Evolutionary conservation across 2,888 invertebrate species (phyloP).

Genomic region (Gastracanthus pulcherrimus): DNA sequence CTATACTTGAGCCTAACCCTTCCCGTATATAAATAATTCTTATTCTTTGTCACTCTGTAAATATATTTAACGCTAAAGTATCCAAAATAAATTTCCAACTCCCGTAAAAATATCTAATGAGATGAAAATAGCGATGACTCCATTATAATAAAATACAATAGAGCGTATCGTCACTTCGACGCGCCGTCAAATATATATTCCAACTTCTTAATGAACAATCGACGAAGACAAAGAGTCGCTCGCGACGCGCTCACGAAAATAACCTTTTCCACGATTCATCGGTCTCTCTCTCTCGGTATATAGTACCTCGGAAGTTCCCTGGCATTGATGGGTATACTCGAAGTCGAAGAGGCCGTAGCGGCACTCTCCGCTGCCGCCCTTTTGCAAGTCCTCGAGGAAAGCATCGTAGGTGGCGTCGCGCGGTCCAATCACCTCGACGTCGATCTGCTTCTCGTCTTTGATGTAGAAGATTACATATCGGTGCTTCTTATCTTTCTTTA

Average conservation of each 20-base stretch:
- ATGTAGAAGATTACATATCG: conserved; percentile 98
- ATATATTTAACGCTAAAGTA: background rate
- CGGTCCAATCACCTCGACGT: conserved; percentile 94
- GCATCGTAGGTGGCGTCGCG: conserved; percentile 95
- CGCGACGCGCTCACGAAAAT: background rate
- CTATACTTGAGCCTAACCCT: too few species aligned
- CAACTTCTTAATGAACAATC: background rate
- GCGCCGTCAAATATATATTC: background rate
- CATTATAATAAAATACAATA: background rate
- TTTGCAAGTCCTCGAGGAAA: conserved; percentile 95
- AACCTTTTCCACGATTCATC: background rate
- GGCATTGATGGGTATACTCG: conserved; percentile 98
- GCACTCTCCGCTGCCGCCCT: conserved; percentile 95
- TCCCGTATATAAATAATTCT: background rate
- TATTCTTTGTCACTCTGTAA: background rate
- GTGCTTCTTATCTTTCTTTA: conserved; percentile 98
- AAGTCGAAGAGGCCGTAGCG: conserved; percentile 99
- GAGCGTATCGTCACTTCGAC: background rate
- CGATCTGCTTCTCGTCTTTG: conserved; percentile 96
- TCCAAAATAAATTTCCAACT: background rate
- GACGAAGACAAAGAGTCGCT: background rate
- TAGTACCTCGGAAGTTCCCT: conserved; percentile 95
- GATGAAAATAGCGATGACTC: conserved; percentile 22
- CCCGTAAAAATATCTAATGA: conserved; percentile 17
- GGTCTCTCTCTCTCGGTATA: too few species aligned